Conservation (phyloP, 2,113 vertebrate genomes). For the Etia nguti region DNA sequence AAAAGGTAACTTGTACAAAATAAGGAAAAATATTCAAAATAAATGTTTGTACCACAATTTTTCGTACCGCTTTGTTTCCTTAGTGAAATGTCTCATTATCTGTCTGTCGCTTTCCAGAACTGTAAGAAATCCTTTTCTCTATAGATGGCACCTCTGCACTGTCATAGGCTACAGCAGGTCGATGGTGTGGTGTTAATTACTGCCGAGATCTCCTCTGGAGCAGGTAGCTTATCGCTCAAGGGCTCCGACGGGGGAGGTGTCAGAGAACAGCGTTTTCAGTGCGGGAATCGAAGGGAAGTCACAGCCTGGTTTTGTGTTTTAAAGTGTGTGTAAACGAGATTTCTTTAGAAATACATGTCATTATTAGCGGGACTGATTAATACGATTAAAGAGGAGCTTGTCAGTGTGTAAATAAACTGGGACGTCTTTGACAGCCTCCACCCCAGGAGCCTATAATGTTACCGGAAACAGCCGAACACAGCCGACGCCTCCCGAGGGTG, state of each 20-base stretch:
- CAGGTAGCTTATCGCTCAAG: not conserved
- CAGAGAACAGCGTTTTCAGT: not conserved
- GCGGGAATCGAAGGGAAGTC: not conserved
- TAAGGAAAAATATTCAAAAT: not conserved
- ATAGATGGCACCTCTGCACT: not conserved
- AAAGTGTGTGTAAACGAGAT: not conserved
- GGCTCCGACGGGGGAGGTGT: not conserved
- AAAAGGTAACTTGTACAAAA: not conserved
- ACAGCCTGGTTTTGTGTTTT: not conserved
- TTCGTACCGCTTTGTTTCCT: not conserved
- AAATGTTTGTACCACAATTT: not conserved
- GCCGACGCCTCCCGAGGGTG: constrained; percentile 8
- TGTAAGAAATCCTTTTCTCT: not conserved
- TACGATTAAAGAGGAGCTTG: not conserved
- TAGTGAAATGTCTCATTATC: not conserved
- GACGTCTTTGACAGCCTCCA: not conserved
- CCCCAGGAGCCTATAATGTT: not conserved
- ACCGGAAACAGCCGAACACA: constrained; percentile 26
- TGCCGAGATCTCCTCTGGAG: not conserved
- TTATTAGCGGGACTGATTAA: not conserved
- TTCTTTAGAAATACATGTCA: not conserved
- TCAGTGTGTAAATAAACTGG: not conserved
- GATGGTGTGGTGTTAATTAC: not conserved
- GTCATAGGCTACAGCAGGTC: not conserved
- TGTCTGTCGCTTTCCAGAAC: not conserved